A percentile compares a stretch with the other conserved stretches of the same genome.
Evolutionary conservation across 2,888 invertebrate genomes (phyloP).

Genomic region (Apantesis nais): DNA sequence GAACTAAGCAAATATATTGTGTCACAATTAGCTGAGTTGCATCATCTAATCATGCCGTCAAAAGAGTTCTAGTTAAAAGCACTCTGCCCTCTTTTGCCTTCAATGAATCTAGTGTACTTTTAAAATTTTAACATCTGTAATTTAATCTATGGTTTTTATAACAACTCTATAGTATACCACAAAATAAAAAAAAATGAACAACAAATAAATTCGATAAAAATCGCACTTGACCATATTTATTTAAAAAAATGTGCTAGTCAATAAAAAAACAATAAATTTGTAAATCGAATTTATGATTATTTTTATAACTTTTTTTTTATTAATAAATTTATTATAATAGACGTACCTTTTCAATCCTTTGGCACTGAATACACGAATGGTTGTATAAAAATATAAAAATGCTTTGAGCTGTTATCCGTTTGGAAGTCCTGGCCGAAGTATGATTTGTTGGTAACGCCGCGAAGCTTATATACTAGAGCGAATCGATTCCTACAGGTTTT

Average conservation of each 20-base stretch:
- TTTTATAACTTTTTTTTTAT: background rate
- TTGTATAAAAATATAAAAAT: conserved; percentile 42
- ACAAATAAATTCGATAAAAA: background rate
- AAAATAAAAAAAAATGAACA: background rate
- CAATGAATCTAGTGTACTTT: background rate
- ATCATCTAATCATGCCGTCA: background rate
- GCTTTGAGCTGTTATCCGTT: conserved; percentile 31
- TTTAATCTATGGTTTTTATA: background rate
- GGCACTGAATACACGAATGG: conserved; percentile 33
- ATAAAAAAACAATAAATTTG: background rate
- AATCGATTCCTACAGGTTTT: conserved; percentile 22
- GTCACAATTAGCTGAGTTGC: background rate
- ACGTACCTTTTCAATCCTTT: conserved; percentile 18
- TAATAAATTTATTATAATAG: background rate
- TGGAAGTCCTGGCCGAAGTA: conserved; percentile 31
- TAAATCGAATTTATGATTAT: background rate
- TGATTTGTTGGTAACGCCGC: conserved; percentile 17
- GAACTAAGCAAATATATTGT: conserved; percentile 11
- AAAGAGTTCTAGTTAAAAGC: conserved; percentile 1
- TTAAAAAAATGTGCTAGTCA: background rate
- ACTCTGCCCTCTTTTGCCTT: background rate
- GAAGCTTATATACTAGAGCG: conserved; percentile 35
- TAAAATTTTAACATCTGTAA: background rate
- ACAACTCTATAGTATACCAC: background rate
- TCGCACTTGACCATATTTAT: too few species aligned